Evolutionary conservation across 2,797 vertebrate species (phyloP), one percentile per base, ranked within the genome.

Genomic region (Epinephelus malabaricus): DNA sequence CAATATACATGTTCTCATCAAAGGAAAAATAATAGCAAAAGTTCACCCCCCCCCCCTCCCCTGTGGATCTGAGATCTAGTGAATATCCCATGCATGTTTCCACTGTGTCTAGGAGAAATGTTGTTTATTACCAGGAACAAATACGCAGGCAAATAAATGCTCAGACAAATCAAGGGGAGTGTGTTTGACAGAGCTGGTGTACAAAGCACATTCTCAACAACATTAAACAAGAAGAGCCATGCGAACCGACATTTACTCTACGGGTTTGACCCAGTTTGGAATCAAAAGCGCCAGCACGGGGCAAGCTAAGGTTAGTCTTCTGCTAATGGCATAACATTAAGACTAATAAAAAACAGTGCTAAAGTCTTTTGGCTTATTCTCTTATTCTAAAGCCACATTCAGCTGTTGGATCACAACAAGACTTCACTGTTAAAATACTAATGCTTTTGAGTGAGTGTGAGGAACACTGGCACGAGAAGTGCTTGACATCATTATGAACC

Each of bases 1-100:
- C 92, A 95, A 94, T 95, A 92, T 95, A 95, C 93, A 95, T 92
- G 84, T 91, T 95, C 81, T 93, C 85, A 90, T 92, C 78, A 77
- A 91, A 92, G 82, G 79, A 83, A 92, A 81, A 68, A 64, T 85
- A 82, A 86, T 80, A 87, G 88, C 87, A 92, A 95, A 94, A 92
- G 68, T 86, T 62, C 30, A 4, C 4, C 58, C 72, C 61, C 4
- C 58, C 69, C 61, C 15, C 38, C 10, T 17, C 54, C 47, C 40
- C 18, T 4, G 55, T 82, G 69, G 75, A 82, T 85, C 89, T 46
- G 62, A 90, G 87, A 77, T 89, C 81, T 90, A 86, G 84, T 84
- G 85, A 92, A 87, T 79, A 89, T 85, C 83, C 83, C 94, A 95
- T 95, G 94, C 94, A 94, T 78, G 79, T 92, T 89, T 94, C 82